Percentiles rank a stretch among this genome's conserved stretches.
These are phyloP conservation scores for Grantiella picta DNA, from an alignment of 2,113 vertebrate species.

Conservation along the genomic window DNA sequence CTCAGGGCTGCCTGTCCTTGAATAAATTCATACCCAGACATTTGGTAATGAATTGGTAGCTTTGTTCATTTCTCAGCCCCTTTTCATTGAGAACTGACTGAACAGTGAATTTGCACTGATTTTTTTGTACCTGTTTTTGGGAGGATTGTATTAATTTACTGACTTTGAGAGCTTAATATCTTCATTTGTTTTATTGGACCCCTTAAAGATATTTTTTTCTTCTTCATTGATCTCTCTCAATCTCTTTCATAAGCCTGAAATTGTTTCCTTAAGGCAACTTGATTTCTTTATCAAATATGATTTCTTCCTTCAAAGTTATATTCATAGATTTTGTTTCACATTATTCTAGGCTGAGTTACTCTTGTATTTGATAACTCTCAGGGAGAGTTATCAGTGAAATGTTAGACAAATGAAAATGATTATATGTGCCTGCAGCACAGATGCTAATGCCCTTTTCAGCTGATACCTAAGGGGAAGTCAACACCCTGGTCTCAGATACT, in stretches of 20 bases:
- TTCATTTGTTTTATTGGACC: background rate
- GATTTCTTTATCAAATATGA: background rate
- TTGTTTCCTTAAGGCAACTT: background rate
- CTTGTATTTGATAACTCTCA: background rate
- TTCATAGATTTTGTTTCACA: background rate
- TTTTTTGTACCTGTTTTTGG: background rate
- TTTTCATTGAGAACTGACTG: background rate
- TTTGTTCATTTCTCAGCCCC: background rate
- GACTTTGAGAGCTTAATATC: background rate
- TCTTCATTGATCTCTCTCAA: background rate
- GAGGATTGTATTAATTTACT: background rate
- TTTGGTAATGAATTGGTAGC: background rate
- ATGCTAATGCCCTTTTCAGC: slow-evolving; percentile 13
- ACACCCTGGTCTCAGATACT: background rate
- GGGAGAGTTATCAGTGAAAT: background rate
- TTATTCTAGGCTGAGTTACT: background rate
- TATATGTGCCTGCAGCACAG: background rate
- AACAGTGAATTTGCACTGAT: background rate
- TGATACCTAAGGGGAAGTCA: background rate
- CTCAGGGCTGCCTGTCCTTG: background rate
- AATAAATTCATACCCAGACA: background rate
- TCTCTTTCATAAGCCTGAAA: background rate
- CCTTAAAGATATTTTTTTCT: background rate
- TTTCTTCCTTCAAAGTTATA: slow-evolving; percentile 8
- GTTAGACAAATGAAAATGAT: slow-evolving; percentile 1